Evolutionary conservation across 2,113 vertebrate genomes (phyloP).

Genomic region (Perca flavescens): DNA sequence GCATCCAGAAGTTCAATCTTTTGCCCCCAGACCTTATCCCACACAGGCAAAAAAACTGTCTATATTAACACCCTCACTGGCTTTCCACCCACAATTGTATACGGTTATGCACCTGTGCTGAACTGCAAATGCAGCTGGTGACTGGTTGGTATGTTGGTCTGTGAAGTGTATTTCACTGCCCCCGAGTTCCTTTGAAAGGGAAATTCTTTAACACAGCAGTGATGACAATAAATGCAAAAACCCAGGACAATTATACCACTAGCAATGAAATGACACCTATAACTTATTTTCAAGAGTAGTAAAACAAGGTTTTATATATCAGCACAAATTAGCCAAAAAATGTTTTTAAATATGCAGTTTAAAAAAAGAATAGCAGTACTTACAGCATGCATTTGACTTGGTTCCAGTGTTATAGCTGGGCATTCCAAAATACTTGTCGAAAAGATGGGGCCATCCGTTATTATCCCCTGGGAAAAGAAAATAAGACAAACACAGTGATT

Average conservation of each 20-base stretch:
- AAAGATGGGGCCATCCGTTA: constrained; percentile 93
- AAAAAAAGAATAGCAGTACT: constrained; percentile 75
- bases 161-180: neutral
- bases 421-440: constrained; percentile 91
- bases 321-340: neutral
- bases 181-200: neutral
- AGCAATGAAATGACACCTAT: too few species aligned
- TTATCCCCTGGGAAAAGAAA: constrained; percentile 89
- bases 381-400: constrained; percentile 88
- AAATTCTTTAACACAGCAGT: too few species aligned
- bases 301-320: neutral
- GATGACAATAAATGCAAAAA: too few species aligned
- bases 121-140: too few species aligned
- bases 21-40: too few species aligned
- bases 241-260: too few species aligned
- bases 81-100: too few species aligned
- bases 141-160: neutral
- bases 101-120: too few species aligned
- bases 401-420: constrained; percentile 77
- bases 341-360: neutral
- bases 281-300: neutral
- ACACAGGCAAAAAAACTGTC: too few species aligned
- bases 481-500: constrained; percentile 9
- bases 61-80: too few species aligned
- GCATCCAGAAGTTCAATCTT: too few species aligned